Percentiles rank a stretch among this genome's conserved stretches.
Conservation (phyloP, 2,113 vertebrate species). For the Syrrhaptes paradoxus region DNA sequence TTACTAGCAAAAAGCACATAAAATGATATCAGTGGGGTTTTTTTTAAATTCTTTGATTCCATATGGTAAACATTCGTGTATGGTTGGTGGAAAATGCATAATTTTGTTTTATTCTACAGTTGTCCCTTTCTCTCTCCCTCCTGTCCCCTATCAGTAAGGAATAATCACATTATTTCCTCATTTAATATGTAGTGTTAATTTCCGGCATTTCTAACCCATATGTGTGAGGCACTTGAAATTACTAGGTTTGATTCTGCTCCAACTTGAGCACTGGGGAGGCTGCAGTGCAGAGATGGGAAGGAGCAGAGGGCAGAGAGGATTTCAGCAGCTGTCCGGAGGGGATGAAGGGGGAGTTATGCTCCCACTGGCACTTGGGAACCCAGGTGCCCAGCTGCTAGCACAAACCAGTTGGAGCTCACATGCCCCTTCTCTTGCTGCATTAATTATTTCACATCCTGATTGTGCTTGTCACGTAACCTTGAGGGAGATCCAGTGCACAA, state of each 20-base stretch:
- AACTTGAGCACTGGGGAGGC: not conserved
- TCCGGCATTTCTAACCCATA: not conserved
- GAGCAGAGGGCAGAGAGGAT: not conserved
- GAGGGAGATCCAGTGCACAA: not conserved
- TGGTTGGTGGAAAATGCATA: constrained; percentile 13
- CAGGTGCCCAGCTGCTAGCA: not conserved
- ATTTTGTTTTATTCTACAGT: not conserved
- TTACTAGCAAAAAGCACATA: constrained; percentile 47
- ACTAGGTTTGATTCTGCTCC: not conserved
- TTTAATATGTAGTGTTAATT: not conserved
- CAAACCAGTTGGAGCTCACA: not conserved
- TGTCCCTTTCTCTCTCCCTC: not conserved
- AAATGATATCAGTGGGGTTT: not conserved
- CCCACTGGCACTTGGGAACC: not conserved
- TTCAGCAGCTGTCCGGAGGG: not conserved
- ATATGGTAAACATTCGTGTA: constrained; percentile 16
- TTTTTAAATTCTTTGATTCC: constrained; percentile 23
- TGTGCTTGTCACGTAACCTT: not conserved
- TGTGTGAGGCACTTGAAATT: not conserved
- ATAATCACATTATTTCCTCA: not conserved
- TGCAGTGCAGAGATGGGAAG: not conserved
- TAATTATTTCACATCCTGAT: not conserved
- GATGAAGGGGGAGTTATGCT: not conserved
- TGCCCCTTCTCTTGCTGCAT: not conserved
- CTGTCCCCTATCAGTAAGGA: not conserved